A percentile compares a stretch with the other conserved stretches of the same genome.
Evolutionary conservation across 2,113 vertebrate species (phyloP).

Genomic region (Crotalus helleri): DNA sequence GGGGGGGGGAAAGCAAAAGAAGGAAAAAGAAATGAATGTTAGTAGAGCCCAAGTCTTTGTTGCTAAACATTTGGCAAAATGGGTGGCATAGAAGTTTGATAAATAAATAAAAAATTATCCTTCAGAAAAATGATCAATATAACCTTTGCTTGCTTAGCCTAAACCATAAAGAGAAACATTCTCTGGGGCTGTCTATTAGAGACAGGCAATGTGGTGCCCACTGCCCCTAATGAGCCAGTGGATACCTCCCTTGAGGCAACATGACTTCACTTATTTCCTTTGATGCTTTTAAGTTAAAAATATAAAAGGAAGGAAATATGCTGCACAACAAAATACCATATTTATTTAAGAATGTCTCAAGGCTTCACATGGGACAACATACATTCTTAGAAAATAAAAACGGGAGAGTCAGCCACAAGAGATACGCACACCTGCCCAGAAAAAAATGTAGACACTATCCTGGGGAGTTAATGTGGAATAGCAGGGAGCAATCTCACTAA

Average conservation of each 20-base stretch:
- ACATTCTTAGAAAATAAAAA: not conserved
- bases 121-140: conserved; percentile 36
- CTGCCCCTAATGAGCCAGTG: not conserved
- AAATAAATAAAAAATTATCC: conserved; percentile 21
- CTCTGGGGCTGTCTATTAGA: not conserved
- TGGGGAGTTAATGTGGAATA: not conserved
- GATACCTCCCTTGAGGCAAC: not conserved
- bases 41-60: conserved; percentile 19
- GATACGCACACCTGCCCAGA: not conserved
- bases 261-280: not conserved
- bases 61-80: not conserved
- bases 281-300: not conserved
- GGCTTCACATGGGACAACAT: not conserved
- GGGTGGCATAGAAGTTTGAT: not conserved
- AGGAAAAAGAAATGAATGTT: not conserved
- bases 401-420: not conserved
- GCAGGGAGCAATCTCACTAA: not conserved
- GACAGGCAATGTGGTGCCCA: not conserved
- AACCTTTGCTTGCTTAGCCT: conserved; percentile 10
- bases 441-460: not conserved
- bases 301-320: not conserved
- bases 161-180: not conserved
- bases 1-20: not conserved
- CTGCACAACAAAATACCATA: not conserved
- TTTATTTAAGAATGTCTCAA: not conserved